phyloP scores from a whole-genome alignment of 2,797 vertebrate genomes.

The Gymnoscopelus braueri region DNA sequence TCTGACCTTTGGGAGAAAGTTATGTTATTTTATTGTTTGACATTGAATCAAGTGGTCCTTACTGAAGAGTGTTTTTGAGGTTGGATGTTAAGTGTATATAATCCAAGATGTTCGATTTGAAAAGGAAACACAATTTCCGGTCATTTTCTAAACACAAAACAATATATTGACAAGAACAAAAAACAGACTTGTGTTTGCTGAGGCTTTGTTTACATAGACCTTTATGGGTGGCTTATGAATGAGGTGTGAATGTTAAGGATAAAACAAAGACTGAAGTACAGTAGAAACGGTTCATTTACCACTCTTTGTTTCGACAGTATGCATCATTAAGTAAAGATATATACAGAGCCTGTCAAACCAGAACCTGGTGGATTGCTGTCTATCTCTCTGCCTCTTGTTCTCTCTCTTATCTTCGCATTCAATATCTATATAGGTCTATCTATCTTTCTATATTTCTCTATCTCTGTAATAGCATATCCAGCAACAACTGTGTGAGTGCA shows the following conservation, averaged over 20 bases:
- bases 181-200: constrained; percentile 9
- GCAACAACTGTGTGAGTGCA: constrained; percentile 12
- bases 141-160: background rate
- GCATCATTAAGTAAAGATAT: constrained; percentile 67
- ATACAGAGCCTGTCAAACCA: constrained; percentile 54
- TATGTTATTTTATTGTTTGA: no score
- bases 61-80: constrained; percentile 29
- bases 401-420: background rate
- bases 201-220: constrained; percentile 8
- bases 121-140: background rate
- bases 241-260: constrained; percentile 11
- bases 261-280: constrained; percentile 20
- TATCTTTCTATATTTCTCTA: background rate
- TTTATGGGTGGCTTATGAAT: constrained; percentile 15
- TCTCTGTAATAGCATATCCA: constrained; percentile 16
- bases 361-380: constrained; percentile 61
- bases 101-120: constrained; percentile 5
- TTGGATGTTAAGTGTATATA: constrained; percentile 12
- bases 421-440: background rate
- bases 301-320: constrained; percentile 48
- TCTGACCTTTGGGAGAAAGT: constrained; percentile 52
- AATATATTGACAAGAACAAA: background rate
- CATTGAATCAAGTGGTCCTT: background rate
- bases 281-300: constrained; percentile 57
- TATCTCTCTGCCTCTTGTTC: constrained; percentile 8